phyloP scores from a whole-genome alignment of 2,888 invertebrate genomes.

The Pilophorus perplexus region DNA sequence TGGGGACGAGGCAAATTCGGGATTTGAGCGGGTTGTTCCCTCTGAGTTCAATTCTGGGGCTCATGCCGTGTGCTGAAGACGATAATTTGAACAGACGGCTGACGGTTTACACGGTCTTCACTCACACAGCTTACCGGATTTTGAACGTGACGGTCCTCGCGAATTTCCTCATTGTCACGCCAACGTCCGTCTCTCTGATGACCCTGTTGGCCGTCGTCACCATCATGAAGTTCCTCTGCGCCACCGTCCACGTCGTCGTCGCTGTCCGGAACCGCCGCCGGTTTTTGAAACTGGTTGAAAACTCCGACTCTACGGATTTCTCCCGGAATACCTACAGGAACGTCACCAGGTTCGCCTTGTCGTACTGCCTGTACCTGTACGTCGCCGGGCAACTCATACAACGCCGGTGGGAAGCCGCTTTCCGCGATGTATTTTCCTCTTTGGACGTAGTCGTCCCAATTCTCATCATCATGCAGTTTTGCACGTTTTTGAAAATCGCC shows the following conservation, averaged over 20 bases:
- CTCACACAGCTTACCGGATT: conserved; percentile 16
- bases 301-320: conserved; percentile 8
- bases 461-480: conserved; percentile 26
- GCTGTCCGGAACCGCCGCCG: conserved; percentile 2
- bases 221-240: conserved; percentile 24
- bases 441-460: conserved; percentile 25
- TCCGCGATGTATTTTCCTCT: conserved; percentile 29
- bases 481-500: conserved; percentile 32
- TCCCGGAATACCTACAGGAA: conserved; percentile 12
- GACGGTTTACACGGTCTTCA: conserved; percentile 7
- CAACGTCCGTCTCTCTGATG: conserved; percentile 7
- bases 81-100: neutral
- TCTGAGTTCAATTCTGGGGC: conserved; percentile 10
- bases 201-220: conserved; percentile 18
- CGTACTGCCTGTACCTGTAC: conserved; percentile 11
- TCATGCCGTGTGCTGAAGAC: conserved; percentile 32
- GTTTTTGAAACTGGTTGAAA: conserved; percentile 12
- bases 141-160: conserved; percentile 19
- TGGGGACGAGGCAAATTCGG: too few species aligned
- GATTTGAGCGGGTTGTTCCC: conserved; percentile 23
- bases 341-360: neutral
- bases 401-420: conserved; percentile 22
- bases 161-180: conserved; percentile 11
- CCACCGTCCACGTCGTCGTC: conserved; percentile 28
- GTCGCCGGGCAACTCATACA: conserved; percentile 9